phyloP scores from a whole-genome alignment of 2,888 invertebrate species.

The Hypomecis punctinalis region DNA sequence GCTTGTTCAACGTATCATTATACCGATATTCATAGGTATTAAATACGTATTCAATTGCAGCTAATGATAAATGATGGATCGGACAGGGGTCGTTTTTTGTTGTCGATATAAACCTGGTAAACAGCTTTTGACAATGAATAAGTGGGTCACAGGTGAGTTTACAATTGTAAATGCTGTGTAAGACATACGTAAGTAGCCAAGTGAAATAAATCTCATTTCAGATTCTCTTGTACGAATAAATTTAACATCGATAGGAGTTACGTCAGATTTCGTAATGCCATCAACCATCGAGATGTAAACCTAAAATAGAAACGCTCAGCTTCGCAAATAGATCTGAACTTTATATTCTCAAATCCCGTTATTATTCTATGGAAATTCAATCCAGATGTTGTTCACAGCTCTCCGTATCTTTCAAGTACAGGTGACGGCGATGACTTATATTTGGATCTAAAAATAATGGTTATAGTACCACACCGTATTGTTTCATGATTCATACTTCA shows the following conservation, averaged over 20 bases:
- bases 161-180: neutral
- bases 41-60: too few species aligned
- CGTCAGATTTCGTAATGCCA: conserved; percentile 37
- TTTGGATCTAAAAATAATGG: conserved; percentile 7
- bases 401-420: conserved; percentile 13
- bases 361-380: conserved; percentile 11
- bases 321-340: conserved; percentile 29
- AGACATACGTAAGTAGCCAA: neutral
- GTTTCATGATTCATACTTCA: conserved; percentile 25
- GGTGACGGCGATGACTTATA: conserved; percentile 6
- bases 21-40: too few species aligned
- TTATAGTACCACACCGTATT: conserved; percentile 4
- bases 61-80: too few species aligned
- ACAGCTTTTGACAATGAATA: too few species aligned
- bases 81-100: too few species aligned
- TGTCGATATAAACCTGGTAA: too few species aligned
- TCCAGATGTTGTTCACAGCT: conserved; percentile 5
- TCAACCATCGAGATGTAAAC: conserved; percentile 26
- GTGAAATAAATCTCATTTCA: conserved; percentile 20
- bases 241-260: conserved; percentile 22
- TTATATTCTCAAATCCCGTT: conserved; percentile 19
- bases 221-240: conserved; percentile 18
- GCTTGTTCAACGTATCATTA: too few species aligned
- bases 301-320: conserved; percentile 38
- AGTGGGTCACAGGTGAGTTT: neutral